These are phyloP conservation scores for Nicator chloris DNA, from an alignment of 2,113 vertebrate species.

Conservation along the genomic window DNA sequence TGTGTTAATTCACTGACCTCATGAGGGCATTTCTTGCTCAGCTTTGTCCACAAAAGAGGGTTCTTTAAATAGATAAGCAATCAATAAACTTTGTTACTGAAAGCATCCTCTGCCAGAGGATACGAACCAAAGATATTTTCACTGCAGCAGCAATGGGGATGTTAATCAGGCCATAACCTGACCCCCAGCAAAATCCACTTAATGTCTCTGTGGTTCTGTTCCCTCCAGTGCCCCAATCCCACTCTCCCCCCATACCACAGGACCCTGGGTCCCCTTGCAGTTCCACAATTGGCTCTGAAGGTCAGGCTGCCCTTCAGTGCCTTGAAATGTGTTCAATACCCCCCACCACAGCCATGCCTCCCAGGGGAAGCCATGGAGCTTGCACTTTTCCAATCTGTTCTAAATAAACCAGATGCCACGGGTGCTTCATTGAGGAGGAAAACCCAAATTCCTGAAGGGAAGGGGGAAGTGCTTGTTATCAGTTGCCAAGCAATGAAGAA, in stretches of 20 bases:
- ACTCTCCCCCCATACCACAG: background rate
- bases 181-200: conserved; percentile 51
- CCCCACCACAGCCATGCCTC: background rate
- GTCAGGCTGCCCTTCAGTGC: conserved; percentile 14
- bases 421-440: background rate
- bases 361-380: background rate
- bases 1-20: background rate
- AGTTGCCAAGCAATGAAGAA: background rate
- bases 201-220: background rate
- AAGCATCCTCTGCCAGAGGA: background rate
- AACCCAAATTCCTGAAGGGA: background rate
- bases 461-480: background rate
- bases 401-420: background rate
- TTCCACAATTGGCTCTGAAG: background rate
- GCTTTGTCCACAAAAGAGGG: background rate
- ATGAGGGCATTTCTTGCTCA: conserved; percentile 13
- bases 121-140: background rate
- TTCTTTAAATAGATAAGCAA: conserved; percentile 43
- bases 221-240: background rate
- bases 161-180: background rate
- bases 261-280: background rate
- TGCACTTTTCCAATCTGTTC: background rate
- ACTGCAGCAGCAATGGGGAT: background rate
- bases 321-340: background rate
- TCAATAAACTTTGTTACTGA: conserved; percentile 13